Evolutionary conservation across 2,888 invertebrate species (phyloP), one percentile per base, ranked within the genome.

Genomic region (Agriopis marginaria): DNA sequence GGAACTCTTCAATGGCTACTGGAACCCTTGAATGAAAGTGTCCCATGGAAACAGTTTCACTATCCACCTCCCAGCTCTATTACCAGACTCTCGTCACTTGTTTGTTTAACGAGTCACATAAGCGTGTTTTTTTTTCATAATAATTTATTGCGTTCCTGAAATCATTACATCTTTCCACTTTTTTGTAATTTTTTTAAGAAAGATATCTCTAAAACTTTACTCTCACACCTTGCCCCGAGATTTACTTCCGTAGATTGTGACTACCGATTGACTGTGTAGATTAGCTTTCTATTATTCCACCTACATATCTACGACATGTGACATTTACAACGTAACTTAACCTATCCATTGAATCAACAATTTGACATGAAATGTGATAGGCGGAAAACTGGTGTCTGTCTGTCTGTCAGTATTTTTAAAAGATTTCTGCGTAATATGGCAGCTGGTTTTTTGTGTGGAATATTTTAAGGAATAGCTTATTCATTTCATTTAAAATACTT

Each of bases 241-340:
- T 10, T 53, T 12, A 42, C 42, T 53, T 58, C 67, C 72, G 73
- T 71, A 74, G 77, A 73, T 77, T 73, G 71, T 68, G 40, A 42
- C 59, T 61, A 64, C 64, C 77, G 79, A 81, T 79, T 80, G 82
- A 81, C 79, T 78, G 75, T 67, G 60, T 56, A 78, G 77, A 82
- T 85, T 81, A 80, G 77, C 82, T 86, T 87, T 85, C 83, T 85
- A 83, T 82, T 76, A 78, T 75, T 74, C 65, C 71, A 66, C 63
- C 66, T 63, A 66, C 63, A 68, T 68, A 49, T 49, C 53, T 53
- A 68, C 69, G 63, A 61, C 68, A 61, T 60, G 74, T 77, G 66
- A 77, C 72, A 72, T 74, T 62, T 68, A 67, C 72, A 74, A 75
- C 76, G 73, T 75, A 73, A 74, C 63, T 61, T 63, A 67, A 58